Percentiles rank a stretch among this genome's conserved stretches.
Conservation (phyloP, 2,888 invertebrate species). For the Yponomeuta sedellus region DNA sequence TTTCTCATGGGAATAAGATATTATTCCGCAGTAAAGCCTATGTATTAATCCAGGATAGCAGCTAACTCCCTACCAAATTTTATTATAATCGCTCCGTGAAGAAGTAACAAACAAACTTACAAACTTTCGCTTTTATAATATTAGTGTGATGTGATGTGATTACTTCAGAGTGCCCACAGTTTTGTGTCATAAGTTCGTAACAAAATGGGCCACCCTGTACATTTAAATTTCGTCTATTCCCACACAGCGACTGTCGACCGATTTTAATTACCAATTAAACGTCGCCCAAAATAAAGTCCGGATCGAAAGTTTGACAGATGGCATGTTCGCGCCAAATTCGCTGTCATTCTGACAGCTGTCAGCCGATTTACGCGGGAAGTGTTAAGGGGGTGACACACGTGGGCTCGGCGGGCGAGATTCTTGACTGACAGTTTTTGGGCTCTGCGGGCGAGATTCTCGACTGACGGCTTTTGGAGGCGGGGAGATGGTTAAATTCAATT, state of each 20-base stretch:
- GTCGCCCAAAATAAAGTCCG: constrained; percentile 36
- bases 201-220: constrained; percentile 31
- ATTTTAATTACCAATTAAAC: constrained; percentile 48
- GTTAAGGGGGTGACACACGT: constrained; percentile 4
- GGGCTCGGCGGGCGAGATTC: background rate
- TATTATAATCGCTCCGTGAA: too few species aligned
- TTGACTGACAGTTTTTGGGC: background rate
- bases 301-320: constrained; percentile 26
- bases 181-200: too few species aligned
- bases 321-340: constrained; percentile 56
- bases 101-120: too few species aligned
- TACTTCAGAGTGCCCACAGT: too few species aligned
- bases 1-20: too few species aligned
- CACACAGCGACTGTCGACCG: constrained; percentile 40
- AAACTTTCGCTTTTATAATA: too few species aligned
- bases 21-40: too few species aligned
- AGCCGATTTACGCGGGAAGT: constrained; percentile 51
- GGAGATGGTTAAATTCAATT: background rate
- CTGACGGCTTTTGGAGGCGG: too few species aligned
- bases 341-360: constrained; percentile 51
- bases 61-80: too few species aligned
- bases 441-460: background rate
- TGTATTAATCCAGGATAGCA: too few species aligned
- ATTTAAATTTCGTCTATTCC: constrained; percentile 29
- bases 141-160: too few species aligned